A percentile compares a stretch with the other conserved stretches of the same genome.
These are phyloP conservation scores for Sebastes minor DNA, from an alignment of 2,797 vertebrate genomes.

Conservation along the genomic window DNA sequence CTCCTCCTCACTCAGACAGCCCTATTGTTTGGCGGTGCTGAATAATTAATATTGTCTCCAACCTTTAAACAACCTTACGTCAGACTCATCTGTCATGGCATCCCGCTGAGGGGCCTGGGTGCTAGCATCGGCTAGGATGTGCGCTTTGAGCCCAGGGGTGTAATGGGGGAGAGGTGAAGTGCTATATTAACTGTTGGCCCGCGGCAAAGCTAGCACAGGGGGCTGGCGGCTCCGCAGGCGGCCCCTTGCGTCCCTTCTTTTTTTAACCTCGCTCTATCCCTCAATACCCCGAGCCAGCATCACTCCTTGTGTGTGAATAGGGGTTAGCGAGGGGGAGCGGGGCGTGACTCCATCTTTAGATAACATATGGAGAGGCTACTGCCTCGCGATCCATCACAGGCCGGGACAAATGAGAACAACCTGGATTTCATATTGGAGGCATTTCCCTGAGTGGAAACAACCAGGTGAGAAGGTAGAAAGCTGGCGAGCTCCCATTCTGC, in stretches of 20 bases:
- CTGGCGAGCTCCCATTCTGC: constrained; percentile 28
- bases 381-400: constrained; percentile 73
- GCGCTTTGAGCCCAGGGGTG: constrained; percentile 55
- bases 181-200: constrained; percentile 79
- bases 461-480: constrained; percentile 32
- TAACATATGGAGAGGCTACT: constrained; percentile 77
- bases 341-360: constrained; percentile 71
- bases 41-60: constrained; percentile 82
- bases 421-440: constrained; percentile 63
- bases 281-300: constrained; percentile 60
- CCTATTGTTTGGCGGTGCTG: constrained; percentile 71
- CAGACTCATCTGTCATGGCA: constrained; percentile 80
- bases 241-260: constrained; percentile 45
- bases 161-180: constrained; percentile 66
- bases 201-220: constrained; percentile 59
- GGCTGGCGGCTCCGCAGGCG: constrained; percentile 32
- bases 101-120: constrained; percentile 59
- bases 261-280: constrained; percentile 63
- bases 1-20: constrained; percentile 52
- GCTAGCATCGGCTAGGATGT: constrained; percentile 61
- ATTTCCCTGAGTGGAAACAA: constrained; percentile 60
- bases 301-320: constrained; percentile 67
- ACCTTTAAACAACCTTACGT: constrained; percentile 84
- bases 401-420: constrained; percentile 75
- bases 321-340: constrained; percentile 55